These are phyloP conservation scores for Cynocephalus volans DNA, from an alignment of 2,113 vertebrate genomes.

Conservation along the genomic window DNA sequence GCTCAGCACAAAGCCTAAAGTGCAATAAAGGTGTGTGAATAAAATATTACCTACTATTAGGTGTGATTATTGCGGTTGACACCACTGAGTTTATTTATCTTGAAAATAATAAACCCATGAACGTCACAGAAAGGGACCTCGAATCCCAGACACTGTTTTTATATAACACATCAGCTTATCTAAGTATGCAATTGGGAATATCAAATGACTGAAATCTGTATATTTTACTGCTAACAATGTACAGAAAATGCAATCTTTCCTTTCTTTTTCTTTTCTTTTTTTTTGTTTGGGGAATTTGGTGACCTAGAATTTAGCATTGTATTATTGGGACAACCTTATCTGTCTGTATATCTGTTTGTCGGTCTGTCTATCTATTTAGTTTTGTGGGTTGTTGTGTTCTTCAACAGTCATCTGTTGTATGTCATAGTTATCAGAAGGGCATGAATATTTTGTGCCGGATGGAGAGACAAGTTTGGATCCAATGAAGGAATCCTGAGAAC, in stretches of 20 bases:
- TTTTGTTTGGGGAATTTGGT: not conserved
- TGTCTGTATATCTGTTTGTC: not conserved
- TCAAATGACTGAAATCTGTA: not conserved
- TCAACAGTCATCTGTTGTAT: not conserved
- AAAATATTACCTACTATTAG: slow-evolving; percentile 27
- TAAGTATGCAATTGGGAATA: slow-evolving; percentile 34
- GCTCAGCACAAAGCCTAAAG: not conserved
- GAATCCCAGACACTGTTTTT: not conserved
- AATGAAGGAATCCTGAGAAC: not conserved
- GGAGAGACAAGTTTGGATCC: not conserved
- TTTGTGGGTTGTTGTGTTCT: not conserved
- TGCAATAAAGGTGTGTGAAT: not conserved
- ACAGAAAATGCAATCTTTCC: not conserved
- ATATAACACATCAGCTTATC: not conserved
- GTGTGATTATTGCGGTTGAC: not conserved
- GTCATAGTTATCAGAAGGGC: not conserved
- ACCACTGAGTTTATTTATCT: not conserved
- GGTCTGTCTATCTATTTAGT: not conserved
- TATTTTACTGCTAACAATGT: not conserved
- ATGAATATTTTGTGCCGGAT: not conserved
- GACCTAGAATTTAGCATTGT: slow-evolving; percentile 1
- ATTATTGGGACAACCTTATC: not conserved
- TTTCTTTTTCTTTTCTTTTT: not conserved
- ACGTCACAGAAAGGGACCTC: not conserved
- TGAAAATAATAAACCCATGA: not conserved